Base-by-base conservation (phyloP, 1,140 invertebrate genomes). In the Muscidifurax raptorellus region DNA sequence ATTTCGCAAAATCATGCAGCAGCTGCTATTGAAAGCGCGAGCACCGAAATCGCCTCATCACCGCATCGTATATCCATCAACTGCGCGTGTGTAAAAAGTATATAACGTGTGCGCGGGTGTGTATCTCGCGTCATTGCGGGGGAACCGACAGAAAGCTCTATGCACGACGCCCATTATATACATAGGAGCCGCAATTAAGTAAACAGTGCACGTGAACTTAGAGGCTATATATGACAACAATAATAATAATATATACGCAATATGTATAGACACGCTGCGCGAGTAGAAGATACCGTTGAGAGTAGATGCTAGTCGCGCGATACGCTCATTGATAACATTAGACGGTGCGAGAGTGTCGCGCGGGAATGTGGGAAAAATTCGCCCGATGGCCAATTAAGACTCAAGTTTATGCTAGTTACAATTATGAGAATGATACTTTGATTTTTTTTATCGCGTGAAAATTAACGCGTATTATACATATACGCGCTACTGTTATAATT, bases 1-100 rank as follows among this genome's bases (percentile, higher is more conserved):
- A 72, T 72, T 72, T 72, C 28, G 71, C 71, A 72, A 36, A 72
- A 72, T 32, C 71, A 72, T 13, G 71, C 71, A 12, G 28, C 28
- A 28, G 28, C 71, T 25, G 2, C 32, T 2, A 25, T 25, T 67
- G 22, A 67, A 25, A 15, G 64, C 64, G 64, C 64, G 13, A 52
- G 47, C 47, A 22, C 9, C 2, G 52, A 59, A 59, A 59, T 2
- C 9, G 2, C 2, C 52, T 59, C 52, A 22, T 13, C 52, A 59
- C 52, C 32, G 32, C 32, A 32, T 5, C 32, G 32, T 32, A 32
- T 5, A 32, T 32, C 32, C 32, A 6, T 2, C 32, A 6, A 2
- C 32, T 32, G n/a, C n/a, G n/a, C n/a, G n/a, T n/a, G 47, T 15
- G 47, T 15, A n/a, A 47, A 76, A 30, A 27, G n/a, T n/a, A n/a